A percentile compares a stretch with the other conserved stretches of the same genome.
phyloP scores from a whole-genome alignment of 2,113 vertebrate genomes.

The Dolichotis patagonum region DNA sequence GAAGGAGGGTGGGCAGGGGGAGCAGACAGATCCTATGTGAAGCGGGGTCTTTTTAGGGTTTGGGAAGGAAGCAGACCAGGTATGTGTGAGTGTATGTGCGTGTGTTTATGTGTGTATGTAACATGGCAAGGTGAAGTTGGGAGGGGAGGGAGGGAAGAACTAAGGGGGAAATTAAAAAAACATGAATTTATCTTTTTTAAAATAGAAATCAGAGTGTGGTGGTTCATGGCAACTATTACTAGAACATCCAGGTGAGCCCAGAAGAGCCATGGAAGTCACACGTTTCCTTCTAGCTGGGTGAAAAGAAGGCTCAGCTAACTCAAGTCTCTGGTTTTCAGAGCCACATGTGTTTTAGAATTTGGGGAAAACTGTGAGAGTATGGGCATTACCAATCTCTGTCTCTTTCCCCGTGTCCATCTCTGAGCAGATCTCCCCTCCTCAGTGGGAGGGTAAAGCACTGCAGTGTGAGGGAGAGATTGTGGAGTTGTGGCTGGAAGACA shows the following conservation, averaged over 20 bases:
- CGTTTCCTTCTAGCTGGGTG: constrained; percentile 47
- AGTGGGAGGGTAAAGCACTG: background rate
- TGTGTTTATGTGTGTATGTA: constrained; percentile 43
- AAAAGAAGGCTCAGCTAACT: constrained; percentile 14
- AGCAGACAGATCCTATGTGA: constrained; percentile 54
- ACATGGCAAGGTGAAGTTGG: constrained; percentile 51
- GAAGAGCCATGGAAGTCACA: constrained; percentile 65
- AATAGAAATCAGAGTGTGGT: constrained; percentile 65
- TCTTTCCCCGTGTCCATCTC: constrained; percentile 34
- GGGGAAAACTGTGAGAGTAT: constrained; percentile 36
- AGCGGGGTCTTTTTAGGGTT: constrained; percentile 55
- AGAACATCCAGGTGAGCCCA: constrained; percentile 58
- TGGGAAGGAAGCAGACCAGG: constrained; percentile 73
- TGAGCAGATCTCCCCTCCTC: constrained; percentile 35
- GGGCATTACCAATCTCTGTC: constrained; percentile 34
- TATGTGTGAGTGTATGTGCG: constrained; percentile 39
- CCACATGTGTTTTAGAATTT: constrained; percentile 31
- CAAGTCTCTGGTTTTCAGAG: constrained; percentile 48
- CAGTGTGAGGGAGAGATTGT: background rate
- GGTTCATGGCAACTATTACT: constrained; percentile 61
- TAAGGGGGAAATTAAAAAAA: constrained; percentile 50
- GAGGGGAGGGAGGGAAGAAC: constrained; percentile 37
- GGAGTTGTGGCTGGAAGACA: constrained; percentile 13
- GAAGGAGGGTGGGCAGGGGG: constrained; percentile 40
- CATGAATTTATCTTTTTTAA: constrained; percentile 68